Conservation (phyloP, 2,113 vertebrate genomes). For the Oryzias celebensis region DNA sequence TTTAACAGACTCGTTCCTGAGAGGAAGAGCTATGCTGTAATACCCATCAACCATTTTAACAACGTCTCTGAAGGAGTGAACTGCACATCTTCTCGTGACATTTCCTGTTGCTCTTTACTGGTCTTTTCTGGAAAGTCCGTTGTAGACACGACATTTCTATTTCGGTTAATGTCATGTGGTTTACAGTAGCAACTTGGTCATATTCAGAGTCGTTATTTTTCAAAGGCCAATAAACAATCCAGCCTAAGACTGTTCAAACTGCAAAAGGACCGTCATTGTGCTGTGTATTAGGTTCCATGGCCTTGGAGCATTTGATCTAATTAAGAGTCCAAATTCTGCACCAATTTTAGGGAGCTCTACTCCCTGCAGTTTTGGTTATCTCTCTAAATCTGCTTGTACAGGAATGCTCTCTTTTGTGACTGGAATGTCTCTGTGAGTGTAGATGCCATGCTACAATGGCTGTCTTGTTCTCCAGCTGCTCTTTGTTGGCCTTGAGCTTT, state of each 20-base stretch:
- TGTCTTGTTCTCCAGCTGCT: too few species aligned
- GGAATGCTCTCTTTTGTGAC: background rate
- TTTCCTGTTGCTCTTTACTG: background rate
- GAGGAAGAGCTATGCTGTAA: too few species aligned
- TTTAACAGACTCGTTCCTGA: background rate
- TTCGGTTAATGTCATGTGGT: accelerated
- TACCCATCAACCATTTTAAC: too few species aligned
- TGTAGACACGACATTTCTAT: background rate
- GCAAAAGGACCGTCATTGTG: too few species aligned
- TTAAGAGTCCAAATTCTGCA: background rate
- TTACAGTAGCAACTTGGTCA: background rate
- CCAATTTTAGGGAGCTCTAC: background rate
- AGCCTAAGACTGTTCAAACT: too few species aligned
- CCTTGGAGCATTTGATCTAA: background rate
- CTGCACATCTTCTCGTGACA: too few species aligned
- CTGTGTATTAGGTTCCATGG: background rate
- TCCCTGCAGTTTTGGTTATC: background rate
- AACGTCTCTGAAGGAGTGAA: too few species aligned
- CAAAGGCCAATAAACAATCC: too few species aligned
- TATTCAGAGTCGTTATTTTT: too few species aligned
- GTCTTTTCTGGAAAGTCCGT: background rate
- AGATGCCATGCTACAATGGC: too few species aligned
- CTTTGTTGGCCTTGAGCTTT: too few species aligned
- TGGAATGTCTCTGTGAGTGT: too few species aligned
- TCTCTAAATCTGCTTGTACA: conserved; percentile 29